Percentiles rank a stretch among this genome's conserved stretches.
phyloP scores from a whole-genome alignment of 1,140 invertebrate species.

The Neomicropteryx cornuta region DNA sequence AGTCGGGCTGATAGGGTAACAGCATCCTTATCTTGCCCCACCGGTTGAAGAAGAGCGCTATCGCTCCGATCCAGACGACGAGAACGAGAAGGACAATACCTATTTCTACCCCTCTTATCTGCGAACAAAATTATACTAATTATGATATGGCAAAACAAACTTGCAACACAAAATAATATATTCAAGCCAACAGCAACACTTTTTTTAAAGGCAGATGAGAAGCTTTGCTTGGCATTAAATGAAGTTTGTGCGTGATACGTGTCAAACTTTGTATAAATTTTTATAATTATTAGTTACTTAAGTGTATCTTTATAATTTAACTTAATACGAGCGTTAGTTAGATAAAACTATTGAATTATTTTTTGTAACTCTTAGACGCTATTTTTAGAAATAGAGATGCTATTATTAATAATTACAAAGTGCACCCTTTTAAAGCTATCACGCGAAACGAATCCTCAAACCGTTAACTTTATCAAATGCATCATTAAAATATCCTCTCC shows the following conservation, averaged over 20 bases:
- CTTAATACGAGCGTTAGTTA: too few relatives aligned
- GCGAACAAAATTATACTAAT: constrained; percentile 18
- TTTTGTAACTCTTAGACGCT: too few relatives aligned
- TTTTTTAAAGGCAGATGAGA: not conserved
- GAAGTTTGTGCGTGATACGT: not conserved
- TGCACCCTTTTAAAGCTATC: too few relatives aligned
- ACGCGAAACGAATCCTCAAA: too few relatives aligned
- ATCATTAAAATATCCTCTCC: too few relatives aligned
- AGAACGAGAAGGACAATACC: constrained; percentile 78
- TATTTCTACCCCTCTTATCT: constrained; percentile 78
- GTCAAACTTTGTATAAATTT: too few relatives aligned
- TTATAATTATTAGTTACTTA: too few relatives aligned
- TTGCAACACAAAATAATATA: not conserved
- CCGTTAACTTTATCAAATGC: too few relatives aligned
- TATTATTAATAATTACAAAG: too few relatives aligned
- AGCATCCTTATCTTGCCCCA: constrained; percentile 92
- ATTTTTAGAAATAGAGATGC: too few relatives aligned
- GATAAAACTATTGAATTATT: too few relatives aligned
- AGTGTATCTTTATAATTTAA: too few relatives aligned
- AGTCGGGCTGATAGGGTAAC: constrained; percentile 82
- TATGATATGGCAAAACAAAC: not conserved
- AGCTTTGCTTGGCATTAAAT: not conserved
- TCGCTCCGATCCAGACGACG: constrained; percentile 77
- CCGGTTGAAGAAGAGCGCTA: constrained; percentile 79
- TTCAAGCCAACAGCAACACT: not conserved